Conservation (phyloP, 2,888 invertebrate species). For the Dorcus parallelipipedus region DNA sequence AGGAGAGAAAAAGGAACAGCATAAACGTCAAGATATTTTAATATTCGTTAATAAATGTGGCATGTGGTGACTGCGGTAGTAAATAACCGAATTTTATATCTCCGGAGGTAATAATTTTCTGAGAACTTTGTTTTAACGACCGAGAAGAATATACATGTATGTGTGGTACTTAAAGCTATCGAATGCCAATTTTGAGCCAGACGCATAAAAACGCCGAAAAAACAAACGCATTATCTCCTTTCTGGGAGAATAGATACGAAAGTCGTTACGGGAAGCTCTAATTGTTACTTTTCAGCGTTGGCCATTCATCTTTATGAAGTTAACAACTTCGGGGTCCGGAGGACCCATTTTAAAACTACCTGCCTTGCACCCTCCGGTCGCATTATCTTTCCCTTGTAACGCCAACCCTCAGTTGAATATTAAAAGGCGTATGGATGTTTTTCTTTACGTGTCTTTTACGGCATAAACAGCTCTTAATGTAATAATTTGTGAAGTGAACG, state of each 20-base stretch:
- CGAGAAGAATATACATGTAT: slow-evolving; percentile 6
- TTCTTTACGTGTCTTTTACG: slow-evolving; percentile 6
- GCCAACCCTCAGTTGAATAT: slow-evolving; percentile 22
- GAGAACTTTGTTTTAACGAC: slow-evolving; percentile 8
- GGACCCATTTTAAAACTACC: slow-evolving; percentile 46
- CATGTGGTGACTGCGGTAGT: background rate
- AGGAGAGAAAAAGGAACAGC: too few species aligned
- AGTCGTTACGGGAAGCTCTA: slow-evolving; percentile 35
- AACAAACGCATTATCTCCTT: slow-evolving; percentile 27
- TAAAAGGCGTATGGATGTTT: slow-evolving; percentile 17
- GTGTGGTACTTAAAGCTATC: slow-evolving; percentile 11
- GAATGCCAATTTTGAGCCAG: slow-evolving; percentile 12
- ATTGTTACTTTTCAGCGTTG: slow-evolving; percentile 46
- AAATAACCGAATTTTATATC: slow-evolving; percentile 13
- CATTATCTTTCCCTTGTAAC: slow-evolving; percentile 24
- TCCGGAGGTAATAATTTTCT: slow-evolving; percentile 6
- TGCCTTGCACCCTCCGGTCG: slow-evolving; percentile 36
- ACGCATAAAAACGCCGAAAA: slow-evolving; percentile 14
- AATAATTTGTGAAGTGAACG: too few species aligned
- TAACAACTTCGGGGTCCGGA: slow-evolving; percentile 39
- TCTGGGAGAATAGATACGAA: slow-evolving; percentile 33
- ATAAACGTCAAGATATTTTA: too few species aligned
- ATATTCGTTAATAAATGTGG: too few species aligned
- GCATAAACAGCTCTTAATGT: too few species aligned
- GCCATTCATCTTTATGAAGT: slow-evolving; percentile 47